Conservation (phyloP, 2,113 vertebrate genomes). For the Alaudala cheleensis region DNA sequence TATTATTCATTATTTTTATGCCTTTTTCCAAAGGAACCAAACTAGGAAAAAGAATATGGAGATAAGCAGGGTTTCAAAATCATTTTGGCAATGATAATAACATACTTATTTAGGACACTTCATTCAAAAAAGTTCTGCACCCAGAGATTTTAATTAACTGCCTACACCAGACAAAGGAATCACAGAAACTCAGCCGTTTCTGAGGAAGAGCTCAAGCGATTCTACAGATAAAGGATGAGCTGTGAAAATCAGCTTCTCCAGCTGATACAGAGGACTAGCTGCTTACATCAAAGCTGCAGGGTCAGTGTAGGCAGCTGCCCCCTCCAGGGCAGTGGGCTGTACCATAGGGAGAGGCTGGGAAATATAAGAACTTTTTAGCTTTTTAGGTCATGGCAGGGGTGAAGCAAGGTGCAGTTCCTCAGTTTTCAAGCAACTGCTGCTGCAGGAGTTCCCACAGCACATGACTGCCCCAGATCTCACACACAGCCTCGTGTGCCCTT, state of each 20-base stretch:
- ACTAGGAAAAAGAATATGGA: not conserved
- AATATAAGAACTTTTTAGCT: not conserved
- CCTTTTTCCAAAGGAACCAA: not conserved
- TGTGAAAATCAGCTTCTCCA: not conserved
- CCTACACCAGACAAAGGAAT: not conserved
- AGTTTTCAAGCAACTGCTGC: not conserved
- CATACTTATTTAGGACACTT: not conserved
- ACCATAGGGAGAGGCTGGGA: not conserved
- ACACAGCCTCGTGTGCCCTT: accelerated
- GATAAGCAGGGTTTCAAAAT: constrained; percentile 19
- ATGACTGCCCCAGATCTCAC: accelerated
- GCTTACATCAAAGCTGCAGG: not conserved
- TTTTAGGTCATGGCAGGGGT: not conserved
- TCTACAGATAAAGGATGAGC: not conserved
- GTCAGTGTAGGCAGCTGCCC: not conserved
- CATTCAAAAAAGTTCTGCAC: not conserved
- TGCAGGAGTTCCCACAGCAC: not conserved
- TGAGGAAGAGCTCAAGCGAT: not conserved
- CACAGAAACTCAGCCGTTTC: not conserved
- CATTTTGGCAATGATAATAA: not conserved
- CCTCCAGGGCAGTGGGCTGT: accelerated
- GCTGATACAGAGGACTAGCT: not conserved
- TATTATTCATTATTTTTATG: not conserved
- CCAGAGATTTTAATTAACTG: constrained; percentile 23
- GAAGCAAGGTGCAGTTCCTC: not conserved